Conservation (phyloP, 2,797 vertebrate species). For the Cebuella pygmaea region DNA sequence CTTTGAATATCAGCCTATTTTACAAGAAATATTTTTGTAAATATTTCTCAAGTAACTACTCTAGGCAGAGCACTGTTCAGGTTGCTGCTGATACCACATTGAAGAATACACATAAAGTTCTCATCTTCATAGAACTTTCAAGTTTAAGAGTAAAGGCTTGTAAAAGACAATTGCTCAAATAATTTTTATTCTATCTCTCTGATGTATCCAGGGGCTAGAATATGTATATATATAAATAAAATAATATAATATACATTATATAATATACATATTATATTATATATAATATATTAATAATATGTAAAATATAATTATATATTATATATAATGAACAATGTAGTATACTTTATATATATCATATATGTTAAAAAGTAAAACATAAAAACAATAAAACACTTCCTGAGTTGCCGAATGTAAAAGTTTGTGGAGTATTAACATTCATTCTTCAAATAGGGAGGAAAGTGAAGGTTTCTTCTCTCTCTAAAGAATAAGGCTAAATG, state of each 20-base stretch:
- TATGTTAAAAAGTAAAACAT: not conserved
- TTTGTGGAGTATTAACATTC: not conserved
- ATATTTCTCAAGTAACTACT: not conserved
- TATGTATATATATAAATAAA: not conserved
- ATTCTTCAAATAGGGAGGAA: conserved; percentile 43
- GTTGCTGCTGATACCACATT: not conserved
- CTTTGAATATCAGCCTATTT: not conserved
- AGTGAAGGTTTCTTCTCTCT: conserved; percentile 34
- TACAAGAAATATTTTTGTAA: not conserved
- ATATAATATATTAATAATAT: not conserved
- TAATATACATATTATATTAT: too few species aligned
- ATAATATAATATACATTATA: too few species aligned
- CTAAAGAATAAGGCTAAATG: conserved; percentile 64
- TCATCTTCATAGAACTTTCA: not conserved
- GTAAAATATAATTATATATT: too few species aligned
- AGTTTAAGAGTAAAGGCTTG: not conserved
- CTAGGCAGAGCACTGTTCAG: not conserved
- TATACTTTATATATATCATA: too few species aligned
- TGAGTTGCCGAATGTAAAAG: conserved; percentile 20
- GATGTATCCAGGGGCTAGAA: not conserved
- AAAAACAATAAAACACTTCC: not conserved
- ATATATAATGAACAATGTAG: too few species aligned
- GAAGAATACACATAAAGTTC: not conserved
- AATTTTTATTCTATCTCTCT: conserved; percentile 33
- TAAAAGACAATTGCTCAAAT: not conserved